A percentile compares a stretch with the other conserved stretches of the same genome.
Conservation (phyloP, 2,113 vertebrate genomes). For the Seriola dumerili region DNA sequence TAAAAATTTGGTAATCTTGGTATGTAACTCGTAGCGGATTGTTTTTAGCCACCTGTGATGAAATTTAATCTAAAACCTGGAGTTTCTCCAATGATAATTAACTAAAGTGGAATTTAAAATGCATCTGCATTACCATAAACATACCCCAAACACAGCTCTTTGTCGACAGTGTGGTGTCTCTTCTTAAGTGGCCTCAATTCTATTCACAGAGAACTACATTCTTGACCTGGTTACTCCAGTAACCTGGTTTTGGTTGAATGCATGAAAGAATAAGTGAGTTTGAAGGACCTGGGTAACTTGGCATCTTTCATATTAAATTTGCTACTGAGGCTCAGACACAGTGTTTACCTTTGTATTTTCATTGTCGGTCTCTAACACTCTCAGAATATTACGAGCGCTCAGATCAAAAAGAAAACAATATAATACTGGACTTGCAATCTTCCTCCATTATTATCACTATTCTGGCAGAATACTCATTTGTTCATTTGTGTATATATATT, state of each 20-base stretch:
- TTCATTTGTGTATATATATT: neutral
- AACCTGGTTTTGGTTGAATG: slow-evolving; percentile 51
- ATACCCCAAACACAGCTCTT: slow-evolving; percentile 3
- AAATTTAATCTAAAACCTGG: neutral
- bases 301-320: neutral
- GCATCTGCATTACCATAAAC: neutral
- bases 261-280: slow-evolving; percentile 47
- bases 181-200: slow-evolving; percentile 39
- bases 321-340: neutral
- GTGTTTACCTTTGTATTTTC: slow-evolving; percentile 5
- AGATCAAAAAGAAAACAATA: slow-evolving; percentile 14
- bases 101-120: neutral
- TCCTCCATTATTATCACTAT: neutral
- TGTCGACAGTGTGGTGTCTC: neutral
- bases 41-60: neutral
- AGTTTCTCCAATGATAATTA: neutral
- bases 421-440: neutral
- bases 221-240: slow-evolving; percentile 48
- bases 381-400: neutral
- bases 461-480: neutral
- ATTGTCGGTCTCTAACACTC: neutral
- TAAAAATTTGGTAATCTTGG: neutral
- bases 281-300: slow-evolving; percentile 2
- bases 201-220: slow-evolving; percentile 22
- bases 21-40: neutral